Percentiles rank a stretch among this genome's conserved stretches.
These are phyloP conservation scores for Harpegnathos saltator DNA, from an alignment of 1,140 invertebrate species.

Conservation along the genomic window DNA sequence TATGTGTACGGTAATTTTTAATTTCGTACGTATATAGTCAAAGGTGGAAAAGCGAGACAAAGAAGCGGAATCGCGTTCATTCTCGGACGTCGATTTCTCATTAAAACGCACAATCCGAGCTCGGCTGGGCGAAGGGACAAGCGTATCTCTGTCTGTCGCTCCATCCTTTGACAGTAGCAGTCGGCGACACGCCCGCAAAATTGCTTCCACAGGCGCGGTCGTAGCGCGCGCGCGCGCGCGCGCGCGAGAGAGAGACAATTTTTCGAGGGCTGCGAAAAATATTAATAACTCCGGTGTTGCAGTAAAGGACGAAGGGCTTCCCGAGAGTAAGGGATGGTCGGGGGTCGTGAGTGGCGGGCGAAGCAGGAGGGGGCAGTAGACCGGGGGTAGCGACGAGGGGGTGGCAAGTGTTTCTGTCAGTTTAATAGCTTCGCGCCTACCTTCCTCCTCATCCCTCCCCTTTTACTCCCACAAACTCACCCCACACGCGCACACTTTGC, in stretches of 20 bases:
- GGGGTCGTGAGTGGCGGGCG: constrained; percentile 69
- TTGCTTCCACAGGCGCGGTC: constrained; percentile 75
- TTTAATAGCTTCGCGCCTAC: constrained; percentile 85
- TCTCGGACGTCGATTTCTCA: neutral
- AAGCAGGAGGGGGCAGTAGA: constrained; percentile 59
- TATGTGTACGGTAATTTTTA: neutral
- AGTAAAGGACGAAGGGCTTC: constrained; percentile 73
- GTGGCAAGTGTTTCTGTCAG: constrained; percentile 87
- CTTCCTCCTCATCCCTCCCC: constrained; percentile 55
- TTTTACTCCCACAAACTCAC: constrained; percentile 64
- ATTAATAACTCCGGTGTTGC: constrained; percentile 82
- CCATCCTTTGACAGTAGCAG: constrained; percentile 81
- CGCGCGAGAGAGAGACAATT: constrained; percentile 81
- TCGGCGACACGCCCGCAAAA: constrained; percentile 82
- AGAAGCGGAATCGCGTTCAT: constrained; percentile 16
- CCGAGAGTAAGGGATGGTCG: constrained; percentile 72
- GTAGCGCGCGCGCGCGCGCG: constrained; percentile 32
- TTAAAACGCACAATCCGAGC: constrained; percentile 25
- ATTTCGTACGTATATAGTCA: neutral
- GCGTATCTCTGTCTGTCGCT: constrained; percentile 69
- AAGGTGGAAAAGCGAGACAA: neutral
- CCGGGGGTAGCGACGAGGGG: constrained; percentile 74
- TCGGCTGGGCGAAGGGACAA: neutral
- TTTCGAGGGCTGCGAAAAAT: constrained; percentile 82
- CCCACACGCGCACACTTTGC: constrained; percentile 75